These are phyloP conservation scores for Tympanuchus pallidicinctus DNA, from an alignment of 2,113 vertebrate species.

Conservation along the genomic window DNA sequence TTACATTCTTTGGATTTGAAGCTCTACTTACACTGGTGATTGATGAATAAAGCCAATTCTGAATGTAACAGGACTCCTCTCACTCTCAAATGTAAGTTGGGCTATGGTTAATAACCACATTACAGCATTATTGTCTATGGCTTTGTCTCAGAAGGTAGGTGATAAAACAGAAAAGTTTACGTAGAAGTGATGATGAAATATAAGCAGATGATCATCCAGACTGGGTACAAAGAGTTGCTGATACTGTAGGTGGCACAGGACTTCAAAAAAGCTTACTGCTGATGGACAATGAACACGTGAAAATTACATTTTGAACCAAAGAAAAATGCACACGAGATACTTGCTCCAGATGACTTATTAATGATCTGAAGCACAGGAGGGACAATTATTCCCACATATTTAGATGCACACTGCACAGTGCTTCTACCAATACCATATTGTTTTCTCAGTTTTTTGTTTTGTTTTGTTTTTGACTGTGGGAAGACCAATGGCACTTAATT, in stretches of 20 bases:
- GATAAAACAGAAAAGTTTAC: not conserved
- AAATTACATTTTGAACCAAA: not conserved
- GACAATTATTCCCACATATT: not conserved
- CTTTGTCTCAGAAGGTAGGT: not conserved
- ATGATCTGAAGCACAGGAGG: not conserved
- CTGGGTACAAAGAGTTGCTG: not conserved
- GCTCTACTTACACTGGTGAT: not conserved
- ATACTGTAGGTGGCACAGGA: rapidly evolving
- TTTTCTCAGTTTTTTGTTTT: not conserved
- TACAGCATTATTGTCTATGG: not conserved
- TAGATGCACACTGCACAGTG: not conserved
- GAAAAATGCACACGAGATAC: not conserved
- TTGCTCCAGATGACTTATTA: not conserved
- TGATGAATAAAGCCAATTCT: not conserved
- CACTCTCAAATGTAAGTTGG: not conserved
- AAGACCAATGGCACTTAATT: not conserved
- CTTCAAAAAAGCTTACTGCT: not conserved
- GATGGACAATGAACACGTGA: not conserved
- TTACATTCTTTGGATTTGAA: not conserved
- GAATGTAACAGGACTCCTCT: not conserved
- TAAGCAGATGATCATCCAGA: not conserved
- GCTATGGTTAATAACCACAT: not conserved
- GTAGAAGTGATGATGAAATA: not conserved
- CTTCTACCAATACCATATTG: not conserved
- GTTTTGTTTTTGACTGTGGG: not conserved